Evolutionary conservation across 2,797 vertebrate genomes (phyloP), one percentile per base, ranked within the genome.

Genomic region (Channallabes apus): DNA sequence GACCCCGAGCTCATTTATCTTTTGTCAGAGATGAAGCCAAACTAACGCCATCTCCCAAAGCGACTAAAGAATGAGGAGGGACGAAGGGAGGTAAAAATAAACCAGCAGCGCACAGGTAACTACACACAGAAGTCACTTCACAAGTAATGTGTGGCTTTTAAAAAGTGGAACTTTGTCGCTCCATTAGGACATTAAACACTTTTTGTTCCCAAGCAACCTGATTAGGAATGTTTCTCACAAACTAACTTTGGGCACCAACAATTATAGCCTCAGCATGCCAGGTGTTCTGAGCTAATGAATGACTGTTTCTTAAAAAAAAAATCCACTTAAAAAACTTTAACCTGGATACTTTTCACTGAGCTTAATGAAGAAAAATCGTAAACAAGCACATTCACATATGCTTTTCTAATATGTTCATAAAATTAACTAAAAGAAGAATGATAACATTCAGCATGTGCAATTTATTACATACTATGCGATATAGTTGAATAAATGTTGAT

Each of bases 1-100:
- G 97, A 97, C 97, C 97, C 97, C 95, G 91, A 97, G 97, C 98
- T 98, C 97, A 96, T 99, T 98, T 99, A 98, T 99, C 98, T 99
- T 99, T 96, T 99, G 98, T 99, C 97, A 98, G 97, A 96, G 96
- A 96, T 96, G 96, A 96, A 99, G 97, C 97, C 97, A 97, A 98
- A 97, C 94, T 97, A 97, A 96, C 94, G 93, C 96, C 97, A 97
- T 96, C 96, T 98, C 95, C 94, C 95, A 96, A 96, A 93, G 96
- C 96, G 95, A 96, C 96, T 97, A 96, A 98, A 97, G 96, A 97
- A 98, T 95, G 95, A 97, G 95, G 95, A 96, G 96, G 96, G 96
- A 94, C 95, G 93, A 91, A 94, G 93, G 94, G 94, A 96, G 95
- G 95, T 96, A 97, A 98, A 98, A 99, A 98, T 97, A 97, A 96